A percentile compares a stretch with the other conserved stretches of the same genome.
Conservation (phyloP, 2,888 invertebrate genomes). For the Cheilosia impressa region DNA sequence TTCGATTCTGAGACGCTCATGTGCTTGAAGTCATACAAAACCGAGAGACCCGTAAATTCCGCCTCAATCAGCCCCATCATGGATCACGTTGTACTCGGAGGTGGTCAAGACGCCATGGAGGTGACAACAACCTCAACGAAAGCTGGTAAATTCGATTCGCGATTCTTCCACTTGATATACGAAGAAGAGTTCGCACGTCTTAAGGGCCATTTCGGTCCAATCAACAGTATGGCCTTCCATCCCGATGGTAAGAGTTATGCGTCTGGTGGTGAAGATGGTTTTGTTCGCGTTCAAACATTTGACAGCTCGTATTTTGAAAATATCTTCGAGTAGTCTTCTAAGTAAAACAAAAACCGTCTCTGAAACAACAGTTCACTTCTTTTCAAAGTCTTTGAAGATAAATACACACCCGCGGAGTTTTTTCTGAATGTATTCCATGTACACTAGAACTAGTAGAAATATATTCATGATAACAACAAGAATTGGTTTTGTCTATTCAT, state of each 20-base stretch:
- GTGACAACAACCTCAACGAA: constrained; percentile 97
- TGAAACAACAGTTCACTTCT: constrained; percentile 1
- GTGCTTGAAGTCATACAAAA: constrained; percentile 97
- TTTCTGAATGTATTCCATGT: constrained; percentile 51
- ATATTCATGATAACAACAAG: constrained; percentile 46
- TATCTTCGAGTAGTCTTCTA: constrained; percentile 91
- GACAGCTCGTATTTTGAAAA: constrained; percentile 98
- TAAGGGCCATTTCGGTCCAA: constrained; percentile 99
- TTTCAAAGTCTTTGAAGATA: constrained; percentile 18
- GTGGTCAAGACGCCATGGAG: constrained; percentile 99
- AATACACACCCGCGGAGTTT: constrained; percentile 35
- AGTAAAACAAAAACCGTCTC: constrained; percentile 53
- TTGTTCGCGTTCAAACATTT: constrained; percentile 97
- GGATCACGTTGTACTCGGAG: constrained; percentile 98
- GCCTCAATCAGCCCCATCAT: constrained; percentile 97
- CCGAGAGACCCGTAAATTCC: constrained; percentile 98
- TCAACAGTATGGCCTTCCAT: constrained; percentile 98
- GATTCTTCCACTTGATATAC: constrained; percentile 97
- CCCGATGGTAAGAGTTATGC: constrained; percentile 98
- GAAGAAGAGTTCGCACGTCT: constrained; percentile 98
- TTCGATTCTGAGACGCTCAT: constrained; percentile 95
- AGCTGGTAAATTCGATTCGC: constrained; percentile 98
- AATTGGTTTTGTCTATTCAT: constrained; percentile 11
- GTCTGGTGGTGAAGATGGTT: constrained; percentile 99
- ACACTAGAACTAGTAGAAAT: constrained; percentile 38